phyloP scores from a whole-genome alignment of 2,113 vertebrate species.

The Hypanus sabinus region DNA sequence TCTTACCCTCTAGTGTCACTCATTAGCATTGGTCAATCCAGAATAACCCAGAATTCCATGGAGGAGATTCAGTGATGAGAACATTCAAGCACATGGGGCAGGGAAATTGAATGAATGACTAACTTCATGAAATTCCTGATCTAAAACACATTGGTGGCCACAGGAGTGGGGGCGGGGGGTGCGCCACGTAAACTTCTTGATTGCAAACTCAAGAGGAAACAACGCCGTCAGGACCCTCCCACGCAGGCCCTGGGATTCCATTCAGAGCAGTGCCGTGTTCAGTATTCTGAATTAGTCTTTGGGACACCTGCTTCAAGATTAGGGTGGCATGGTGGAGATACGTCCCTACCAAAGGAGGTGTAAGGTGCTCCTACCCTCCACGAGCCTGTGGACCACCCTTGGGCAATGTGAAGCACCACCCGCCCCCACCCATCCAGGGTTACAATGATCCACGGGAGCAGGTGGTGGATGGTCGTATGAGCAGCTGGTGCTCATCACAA shows the following conservation, averaged over 20 bases:
- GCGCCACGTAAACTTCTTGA: background rate
- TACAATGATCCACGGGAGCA: no score
- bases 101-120: background rate
- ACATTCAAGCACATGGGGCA: background rate
- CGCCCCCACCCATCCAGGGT: no score
- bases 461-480: no score
- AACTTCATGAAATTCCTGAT: background rate
- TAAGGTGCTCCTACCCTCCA: no score
- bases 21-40: background rate
- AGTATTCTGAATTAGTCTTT: background rate
- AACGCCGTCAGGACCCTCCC: background rate
- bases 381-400: no score
- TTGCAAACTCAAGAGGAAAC: background rate
- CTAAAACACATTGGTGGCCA: no score
- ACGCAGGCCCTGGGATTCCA: background rate
- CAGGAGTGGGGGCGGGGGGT: background rate
- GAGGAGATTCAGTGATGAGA: background rate
- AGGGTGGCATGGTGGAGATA: no score
- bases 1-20: background rate
- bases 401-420: no score
- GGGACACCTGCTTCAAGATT: background rate
- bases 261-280: background rate
- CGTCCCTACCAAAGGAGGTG: no score
- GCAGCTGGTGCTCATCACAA: no score
- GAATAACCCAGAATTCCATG: background rate